A percentile compares a stretch with the other conserved stretches of the same genome.
phyloP scores from a whole-genome alignment of 2,888 invertebrate genomes.

The Cephus spinipes region DNA sequence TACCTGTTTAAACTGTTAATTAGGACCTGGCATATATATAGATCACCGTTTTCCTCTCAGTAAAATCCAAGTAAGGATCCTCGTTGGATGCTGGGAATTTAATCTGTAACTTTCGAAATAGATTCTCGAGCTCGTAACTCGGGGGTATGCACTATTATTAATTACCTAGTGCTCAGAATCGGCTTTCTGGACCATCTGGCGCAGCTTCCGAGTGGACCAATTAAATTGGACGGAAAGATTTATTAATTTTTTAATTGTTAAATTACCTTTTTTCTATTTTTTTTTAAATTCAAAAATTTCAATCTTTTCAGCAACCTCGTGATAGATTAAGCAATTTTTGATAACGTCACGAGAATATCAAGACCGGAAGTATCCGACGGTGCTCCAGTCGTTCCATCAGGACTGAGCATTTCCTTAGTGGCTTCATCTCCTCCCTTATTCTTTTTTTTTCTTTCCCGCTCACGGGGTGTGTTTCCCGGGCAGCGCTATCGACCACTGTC shows the following conservation, averaged over 20 bases:
- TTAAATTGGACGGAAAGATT: not conserved
- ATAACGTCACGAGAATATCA: not conserved
- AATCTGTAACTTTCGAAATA: not conserved
- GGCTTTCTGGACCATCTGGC: not conserved
- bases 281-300: not conserved
- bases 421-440: not conserved
- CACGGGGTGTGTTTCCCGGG: conserved; percentile 36
- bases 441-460: conserved; percentile 23
- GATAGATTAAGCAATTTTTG: not conserved
- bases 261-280: not conserved
- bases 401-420: not conserved
- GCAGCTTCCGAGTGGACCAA: not conserved
- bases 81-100: not conserved
- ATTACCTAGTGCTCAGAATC: not conserved
- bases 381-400: not conserved
- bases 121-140: not conserved
- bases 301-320: not conserved
- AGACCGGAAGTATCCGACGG: not conserved
- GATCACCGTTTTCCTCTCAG: not conserved
- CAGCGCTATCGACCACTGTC: conserved; percentile 58
- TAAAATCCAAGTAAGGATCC: not conserved
- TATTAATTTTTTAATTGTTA: not conserved
- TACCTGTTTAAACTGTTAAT: conserved; percentile 37
- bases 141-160: not conserved
- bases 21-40: conserved; percentile 17